Evolutionary conservation across 2,797 vertebrate species (phyloP).

Genomic region (Chaetophractus vellerosus): DNA sequence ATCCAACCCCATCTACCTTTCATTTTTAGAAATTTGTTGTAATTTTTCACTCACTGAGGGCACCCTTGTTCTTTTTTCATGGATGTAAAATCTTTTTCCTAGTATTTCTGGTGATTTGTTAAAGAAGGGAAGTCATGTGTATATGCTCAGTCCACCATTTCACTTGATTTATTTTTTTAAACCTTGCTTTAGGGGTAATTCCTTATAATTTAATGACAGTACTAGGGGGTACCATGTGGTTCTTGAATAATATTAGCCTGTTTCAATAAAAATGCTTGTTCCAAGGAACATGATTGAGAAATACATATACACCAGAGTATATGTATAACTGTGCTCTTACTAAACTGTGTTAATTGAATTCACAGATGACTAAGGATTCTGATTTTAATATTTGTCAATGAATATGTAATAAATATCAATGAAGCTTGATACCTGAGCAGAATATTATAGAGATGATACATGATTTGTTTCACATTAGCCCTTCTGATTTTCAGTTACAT

Average conservation of each 20-base stretch:
- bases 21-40: not conserved
- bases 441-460: not conserved
- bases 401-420: conserved; percentile 30
- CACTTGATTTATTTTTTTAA: not conserved
- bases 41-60: not conserved
- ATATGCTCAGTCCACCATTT: not conserved
- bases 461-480: not conserved
- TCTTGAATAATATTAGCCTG: not conserved
- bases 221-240: not conserved
- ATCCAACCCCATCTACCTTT: not conserved
- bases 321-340: not conserved
- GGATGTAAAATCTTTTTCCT: not conserved
- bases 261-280: not conserved
- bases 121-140: not conserved
- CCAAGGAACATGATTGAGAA: not conserved
- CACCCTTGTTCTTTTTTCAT: not conserved
- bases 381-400: not conserved
- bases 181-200: not conserved
- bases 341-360: not conserved
- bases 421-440: not conserved
- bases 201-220: not conserved
- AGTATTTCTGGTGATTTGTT: not conserved
- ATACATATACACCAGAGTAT: not conserved
- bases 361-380: not conserved
- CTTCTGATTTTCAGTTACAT: conserved; percentile 5